Base-by-base conservation (phyloP, 2,888 invertebrate genomes). In the Dryobota labecula region DNA sequence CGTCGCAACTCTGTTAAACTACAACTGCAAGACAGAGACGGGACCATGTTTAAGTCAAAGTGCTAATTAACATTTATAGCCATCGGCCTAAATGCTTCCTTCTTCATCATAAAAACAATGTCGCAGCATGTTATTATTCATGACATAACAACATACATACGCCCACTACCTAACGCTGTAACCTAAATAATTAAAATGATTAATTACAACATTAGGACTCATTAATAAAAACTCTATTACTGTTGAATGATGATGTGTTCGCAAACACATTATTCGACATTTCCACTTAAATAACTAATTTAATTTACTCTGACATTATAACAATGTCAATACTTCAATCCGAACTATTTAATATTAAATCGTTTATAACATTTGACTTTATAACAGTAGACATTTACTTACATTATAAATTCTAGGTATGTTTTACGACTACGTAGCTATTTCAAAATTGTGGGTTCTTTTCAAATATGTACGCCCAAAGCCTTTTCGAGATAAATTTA, bases 201-300 rank as follows among this genome's bases (percentile, higher is more conserved):
- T 73, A 64, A 73, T 73, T 69, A 64, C 49, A 49, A 38, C 49
- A 60, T 60, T 70, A 67, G 36, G 41, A n/a, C 47, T 56, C 63
- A 67, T 67, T 73, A 82, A 78, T 66, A 69, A 66, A 51, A 66
- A 69, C 56, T 70, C 69, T 58, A 78, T 69, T 66, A 78, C 24
- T 11, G 27, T 11, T 62, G 36, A 79, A 73, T 79, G 36, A 62
- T 56, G 43, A 72, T 71, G 36, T 57, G 51, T 68, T 72, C 49
- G n/a, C 63, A 58, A 78, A 72, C 41, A 72, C 58, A 65, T 56
- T 57, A 47, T 72, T 58, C 57, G 47, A 58, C 38, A 36, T 73
- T 77, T 77, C 53, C 47, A 72, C 33, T 57, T 57, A 33, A 51
- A 72, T 58, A 41, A 57, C 54, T 56, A 2, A 64, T 79, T 58